Evolutionary conservation across 1,140 invertebrate genomes (phyloP).

Genomic region (Drosophila nikananu): DNA sequence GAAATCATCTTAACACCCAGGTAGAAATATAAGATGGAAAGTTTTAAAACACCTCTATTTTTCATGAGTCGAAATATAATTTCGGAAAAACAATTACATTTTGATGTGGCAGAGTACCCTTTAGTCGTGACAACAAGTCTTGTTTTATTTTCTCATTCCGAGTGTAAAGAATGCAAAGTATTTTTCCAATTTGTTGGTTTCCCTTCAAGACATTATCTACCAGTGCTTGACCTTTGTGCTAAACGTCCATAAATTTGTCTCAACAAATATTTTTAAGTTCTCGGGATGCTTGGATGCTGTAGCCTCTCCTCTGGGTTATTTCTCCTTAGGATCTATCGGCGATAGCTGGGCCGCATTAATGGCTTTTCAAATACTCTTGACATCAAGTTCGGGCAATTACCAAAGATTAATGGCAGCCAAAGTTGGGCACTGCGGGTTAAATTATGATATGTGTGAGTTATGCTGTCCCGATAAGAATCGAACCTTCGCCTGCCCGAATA

Average conservation of each 20-base stretch:
- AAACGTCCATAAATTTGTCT: slow-evolving; percentile 83
- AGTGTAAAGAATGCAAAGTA: slow-evolving; percentile 59
- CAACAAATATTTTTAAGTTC: slow-evolving; percentile 66
- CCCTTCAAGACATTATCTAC: slow-evolving; percentile 72
- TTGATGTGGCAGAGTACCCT: background rate
- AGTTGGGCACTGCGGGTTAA: slow-evolving; percentile 57
- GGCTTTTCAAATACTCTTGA: slow-evolving; percentile 81
- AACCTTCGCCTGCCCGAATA: slow-evolving; percentile 37
- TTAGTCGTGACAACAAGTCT: background rate
- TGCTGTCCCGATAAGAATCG: slow-evolving; percentile 51
- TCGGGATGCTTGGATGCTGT: slow-evolving; percentile 22
- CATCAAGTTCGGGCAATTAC: slow-evolving; percentile 80
- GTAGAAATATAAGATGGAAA: too few species aligned
- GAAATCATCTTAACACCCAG: background rate
- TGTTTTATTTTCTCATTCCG: slow-evolving; percentile 6
- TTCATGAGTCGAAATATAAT: background rate
- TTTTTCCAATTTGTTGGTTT: slow-evolving; percentile 71
- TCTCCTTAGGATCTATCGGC: slow-evolving; percentile 47
- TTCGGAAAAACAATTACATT: background rate
- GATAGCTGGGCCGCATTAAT: slow-evolving; percentile 64
- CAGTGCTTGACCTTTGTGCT: slow-evolving; percentile 80
- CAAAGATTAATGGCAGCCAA: slow-evolving; percentile 71
- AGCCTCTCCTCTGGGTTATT: background rate
- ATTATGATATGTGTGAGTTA: slow-evolving; percentile 62
- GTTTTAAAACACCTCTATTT: background rate